Evolutionary conservation across 2,888 invertebrate genomes (phyloP).

Genomic region (Myopa testacea): DNA sequence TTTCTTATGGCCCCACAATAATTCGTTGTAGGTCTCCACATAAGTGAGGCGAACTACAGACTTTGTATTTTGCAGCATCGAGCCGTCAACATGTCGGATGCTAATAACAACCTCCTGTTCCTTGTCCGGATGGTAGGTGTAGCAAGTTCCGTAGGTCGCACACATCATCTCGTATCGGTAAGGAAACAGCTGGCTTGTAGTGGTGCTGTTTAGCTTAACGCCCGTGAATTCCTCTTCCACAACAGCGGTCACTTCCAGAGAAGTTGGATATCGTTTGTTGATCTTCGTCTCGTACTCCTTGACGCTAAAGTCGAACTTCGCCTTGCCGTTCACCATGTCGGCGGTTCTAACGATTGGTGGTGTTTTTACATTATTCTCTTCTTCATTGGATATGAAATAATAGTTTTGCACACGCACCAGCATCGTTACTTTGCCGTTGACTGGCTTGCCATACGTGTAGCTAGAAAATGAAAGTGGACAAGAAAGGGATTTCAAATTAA

Average conservation of each 20-base stretch:
- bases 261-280: slow-evolving; percentile 45
- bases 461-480: slow-evolving; percentile 65
- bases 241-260: slow-evolving; percentile 78
- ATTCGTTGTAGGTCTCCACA: slow-evolving; percentile 51
- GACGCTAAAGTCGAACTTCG: slow-evolving; percentile 59
- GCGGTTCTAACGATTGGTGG: slow-evolving; percentile 54
- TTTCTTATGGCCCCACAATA: slow-evolving; percentile 42
- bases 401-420: slow-evolving; percentile 74
- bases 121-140: slow-evolving; percentile 90
- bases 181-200: slow-evolving; percentile 80
- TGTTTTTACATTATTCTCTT: slow-evolving; percentile 40
- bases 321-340: slow-evolving; percentile 62
- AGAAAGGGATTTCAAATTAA: too few species aligned
- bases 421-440: slow-evolving; percentile 86
- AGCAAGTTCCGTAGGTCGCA: slow-evolving; percentile 77
- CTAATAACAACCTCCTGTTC: slow-evolving; percentile 85
- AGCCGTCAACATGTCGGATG: slow-evolving; percentile 78
- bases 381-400: slow-evolving; percentile 34
- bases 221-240: slow-evolving; percentile 89
- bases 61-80: slow-evolving; percentile 73
- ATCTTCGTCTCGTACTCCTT: slow-evolving; percentile 56
- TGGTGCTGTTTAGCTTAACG: slow-evolving; percentile 83
- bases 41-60: slow-evolving; percentile 70
- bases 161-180: slow-evolving; percentile 81
- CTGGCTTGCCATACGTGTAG: slow-evolving; percentile 81